phyloP scores from a whole-genome alignment of 2,888 invertebrate genomes.

The Podotricha telesiphe region DNA sequence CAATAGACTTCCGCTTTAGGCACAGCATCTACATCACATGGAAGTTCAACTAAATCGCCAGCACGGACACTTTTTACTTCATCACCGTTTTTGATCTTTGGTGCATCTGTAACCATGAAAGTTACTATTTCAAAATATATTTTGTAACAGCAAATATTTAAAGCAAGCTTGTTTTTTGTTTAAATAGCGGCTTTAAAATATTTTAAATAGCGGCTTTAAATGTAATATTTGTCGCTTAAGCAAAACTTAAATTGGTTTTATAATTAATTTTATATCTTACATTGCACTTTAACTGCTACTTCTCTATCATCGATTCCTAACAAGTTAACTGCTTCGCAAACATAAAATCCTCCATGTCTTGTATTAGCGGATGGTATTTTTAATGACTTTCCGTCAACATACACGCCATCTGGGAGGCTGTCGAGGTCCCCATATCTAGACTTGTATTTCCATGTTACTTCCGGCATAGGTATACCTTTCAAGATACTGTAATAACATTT shows the following conservation, averaged over 20 bases:
- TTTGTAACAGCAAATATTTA: background rate
- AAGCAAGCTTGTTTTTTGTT: background rate
- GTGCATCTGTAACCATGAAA: conserved; percentile 55
- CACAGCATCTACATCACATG: conserved; percentile 63
- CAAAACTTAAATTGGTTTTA: no score
- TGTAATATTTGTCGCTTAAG: no score
- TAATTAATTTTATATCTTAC: conserved; percentile 53
- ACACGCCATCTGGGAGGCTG: conserved; percentile 55
- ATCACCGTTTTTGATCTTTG: conserved; percentile 56
- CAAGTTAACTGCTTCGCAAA: conserved; percentile 62
- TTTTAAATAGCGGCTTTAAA: no score
- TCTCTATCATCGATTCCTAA: conserved; percentile 56
- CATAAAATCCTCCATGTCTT: conserved; percentile 60
- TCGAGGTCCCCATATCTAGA: conserved; percentile 46
- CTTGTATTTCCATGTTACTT: conserved; percentile 62
- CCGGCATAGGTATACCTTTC: conserved; percentile 65
- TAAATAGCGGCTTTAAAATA: no score
- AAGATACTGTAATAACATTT: conserved; percentile 52
- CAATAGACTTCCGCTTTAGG: conserved; percentile 63
- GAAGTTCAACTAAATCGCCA: conserved; percentile 55
- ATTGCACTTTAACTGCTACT: conserved; percentile 58
- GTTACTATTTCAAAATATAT: background rate
- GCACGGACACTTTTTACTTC: conserved; percentile 52
- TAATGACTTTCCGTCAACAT: conserved; percentile 49
- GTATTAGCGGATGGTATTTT: conserved; percentile 54